These are phyloP conservation scores for Eulithis testata DNA, from an alignment of 2,888 invertebrate species.

Conservation along the genomic window DNA sequence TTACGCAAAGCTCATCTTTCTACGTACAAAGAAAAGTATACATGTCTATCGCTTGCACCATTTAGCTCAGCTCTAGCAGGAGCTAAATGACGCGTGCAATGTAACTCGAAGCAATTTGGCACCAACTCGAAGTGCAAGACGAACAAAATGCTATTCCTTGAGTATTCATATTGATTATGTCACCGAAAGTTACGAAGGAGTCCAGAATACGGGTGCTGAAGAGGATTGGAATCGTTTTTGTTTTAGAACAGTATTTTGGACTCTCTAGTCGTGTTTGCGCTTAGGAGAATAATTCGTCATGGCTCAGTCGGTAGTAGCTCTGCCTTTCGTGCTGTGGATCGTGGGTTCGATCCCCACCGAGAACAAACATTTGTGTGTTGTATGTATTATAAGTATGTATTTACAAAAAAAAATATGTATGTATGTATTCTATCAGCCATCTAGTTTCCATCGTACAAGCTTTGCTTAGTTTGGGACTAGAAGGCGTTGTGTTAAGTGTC, in stretches of 20 bases:
- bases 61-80: conserved; percentile 46
- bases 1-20: neutral
- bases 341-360: no score
- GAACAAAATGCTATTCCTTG: conserved; percentile 63
- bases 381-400: no score
- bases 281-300: no score
- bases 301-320: no score
- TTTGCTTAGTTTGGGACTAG: no score
- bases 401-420: no score
- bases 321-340: no score
- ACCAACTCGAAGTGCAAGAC: conserved; percentile 66
- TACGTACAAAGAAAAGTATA: conserved; percentile 10
- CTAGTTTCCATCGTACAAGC: no score
- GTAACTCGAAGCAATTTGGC: conserved; percentile 79
- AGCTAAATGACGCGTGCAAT: conserved; percentile 78
- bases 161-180: conserved; percentile 44
- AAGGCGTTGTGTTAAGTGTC: no score
- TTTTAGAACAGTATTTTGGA: neutral
- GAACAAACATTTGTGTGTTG: no score
- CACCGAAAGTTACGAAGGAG: conserved; percentile 22
- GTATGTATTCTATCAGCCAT: no score
- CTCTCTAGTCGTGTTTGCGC: no score
- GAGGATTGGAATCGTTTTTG: conserved; percentile 13
- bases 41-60: conserved; percentile 33
- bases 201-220: conserved; percentile 18